Percentiles rank a stretch among this genome's conserved stretches.
Conservation (phyloP, 2,888 invertebrate species). For the Drosophila neonasuta region DNA sequence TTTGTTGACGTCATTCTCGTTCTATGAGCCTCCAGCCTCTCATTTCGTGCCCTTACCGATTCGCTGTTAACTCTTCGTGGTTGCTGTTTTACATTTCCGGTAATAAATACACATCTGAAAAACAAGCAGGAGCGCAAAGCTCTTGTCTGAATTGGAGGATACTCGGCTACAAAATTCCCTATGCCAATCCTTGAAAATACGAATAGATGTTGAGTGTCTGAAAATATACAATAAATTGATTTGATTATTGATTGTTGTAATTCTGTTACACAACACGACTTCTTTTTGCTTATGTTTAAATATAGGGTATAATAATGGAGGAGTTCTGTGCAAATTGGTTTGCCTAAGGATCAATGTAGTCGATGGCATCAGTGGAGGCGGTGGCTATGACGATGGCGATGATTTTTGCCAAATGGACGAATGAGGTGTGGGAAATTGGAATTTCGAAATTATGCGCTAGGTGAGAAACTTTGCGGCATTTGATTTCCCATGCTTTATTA, state of each 20-base stretch:
- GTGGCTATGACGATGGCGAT: slow-evolving; percentile 18
- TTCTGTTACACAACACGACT: too few relatives aligned
- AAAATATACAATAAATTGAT: too few relatives aligned
- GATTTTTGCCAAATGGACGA: slow-evolving; percentile 62
- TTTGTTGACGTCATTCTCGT: slow-evolving; percentile 70
- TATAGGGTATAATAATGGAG: slow-evolving; percentile 45
- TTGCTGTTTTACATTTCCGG: slow-evolving; percentile 76
- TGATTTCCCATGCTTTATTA: slow-evolving; percentile 75
- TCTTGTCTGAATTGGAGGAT: not conserved
- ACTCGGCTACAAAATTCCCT: not conserved
- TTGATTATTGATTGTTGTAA: too few relatives aligned
- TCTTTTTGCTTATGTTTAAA: not conserved
- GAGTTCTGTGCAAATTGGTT: slow-evolving; percentile 7
- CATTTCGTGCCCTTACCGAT: not conserved
- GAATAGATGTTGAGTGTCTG: too few relatives aligned
- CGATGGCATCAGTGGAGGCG: not conserved
- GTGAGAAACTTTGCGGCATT: slow-evolving; percentile 76
- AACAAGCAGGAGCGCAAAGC: slow-evolving; percentile 30
- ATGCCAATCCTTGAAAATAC: too few relatives aligned
- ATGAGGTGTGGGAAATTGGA: slow-evolving; percentile 70
- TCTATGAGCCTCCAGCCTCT: slow-evolving; percentile 36
- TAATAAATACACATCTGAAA: slow-evolving; percentile 75
- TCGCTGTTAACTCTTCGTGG: slow-evolving; percentile 28
- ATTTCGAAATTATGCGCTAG: slow-evolving; percentile 62
- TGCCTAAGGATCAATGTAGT: not conserved